Percentiles rank a stretch among this genome's conserved stretches.
Conservation (phyloP, 1,140 invertebrate species). For the Homalodisca vitripennis region DNA sequence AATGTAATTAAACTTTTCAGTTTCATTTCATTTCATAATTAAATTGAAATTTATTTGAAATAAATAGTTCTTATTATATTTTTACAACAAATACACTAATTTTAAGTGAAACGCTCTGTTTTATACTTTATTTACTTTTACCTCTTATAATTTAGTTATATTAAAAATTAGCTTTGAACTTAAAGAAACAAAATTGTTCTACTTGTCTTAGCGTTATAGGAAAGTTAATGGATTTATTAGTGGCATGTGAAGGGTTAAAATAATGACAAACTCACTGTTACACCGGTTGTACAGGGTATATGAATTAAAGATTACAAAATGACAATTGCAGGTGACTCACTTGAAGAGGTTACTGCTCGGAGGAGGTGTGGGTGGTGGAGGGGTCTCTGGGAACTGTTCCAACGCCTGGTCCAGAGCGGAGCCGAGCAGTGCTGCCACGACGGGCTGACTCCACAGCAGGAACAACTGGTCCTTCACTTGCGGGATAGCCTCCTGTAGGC, state of each 20-base stretch:
- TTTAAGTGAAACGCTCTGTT: too few relatives aligned
- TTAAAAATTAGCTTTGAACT: not conserved
- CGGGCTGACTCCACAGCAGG: slow-evolving; percentile 76
- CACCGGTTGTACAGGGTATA: too few relatives aligned
- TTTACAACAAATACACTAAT: not conserved
- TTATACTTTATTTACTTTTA: too few relatives aligned
- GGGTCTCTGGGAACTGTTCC: slow-evolving; percentile 41
- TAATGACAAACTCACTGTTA: too few relatives aligned
- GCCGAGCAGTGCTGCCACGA: slow-evolving; percentile 55
- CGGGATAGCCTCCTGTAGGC: slow-evolving; percentile 79
- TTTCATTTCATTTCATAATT: too few relatives aligned
- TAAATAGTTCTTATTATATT: not conserved
- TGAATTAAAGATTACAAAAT: too few relatives aligned
- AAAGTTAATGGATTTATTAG: too few relatives aligned
- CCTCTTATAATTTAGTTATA: too few relatives aligned
- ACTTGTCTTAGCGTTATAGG: too few relatives aligned
- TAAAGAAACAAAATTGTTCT: not conserved
- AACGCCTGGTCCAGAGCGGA: slow-evolving; percentile 49
- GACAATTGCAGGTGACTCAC: slow-evolving; percentile 29
- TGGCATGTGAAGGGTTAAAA: too few relatives aligned
- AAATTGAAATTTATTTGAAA: too few relatives aligned
- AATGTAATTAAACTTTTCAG: too few relatives aligned
- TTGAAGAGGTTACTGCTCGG: slow-evolving; percentile 37
- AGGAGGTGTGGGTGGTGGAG: slow-evolving; percentile 27
- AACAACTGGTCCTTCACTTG: slow-evolving; percentile 81